These are phyloP conservation scores for Hymenopus coronatus DNA, from an alignment of 2,888 invertebrate genomes.

Conservation along the genomic window DNA sequence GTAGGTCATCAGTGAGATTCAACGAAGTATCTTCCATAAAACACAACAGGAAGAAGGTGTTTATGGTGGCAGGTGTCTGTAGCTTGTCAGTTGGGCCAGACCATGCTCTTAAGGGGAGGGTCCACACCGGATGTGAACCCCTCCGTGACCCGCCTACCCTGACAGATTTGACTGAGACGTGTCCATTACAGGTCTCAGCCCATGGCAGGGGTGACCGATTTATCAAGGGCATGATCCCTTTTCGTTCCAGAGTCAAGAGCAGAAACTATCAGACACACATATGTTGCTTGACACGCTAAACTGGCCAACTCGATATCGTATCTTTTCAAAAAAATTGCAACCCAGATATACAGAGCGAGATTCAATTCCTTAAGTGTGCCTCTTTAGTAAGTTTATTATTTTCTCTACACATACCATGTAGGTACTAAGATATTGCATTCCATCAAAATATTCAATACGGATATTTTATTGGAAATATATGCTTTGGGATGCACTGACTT, in stretches of 20 bases:
- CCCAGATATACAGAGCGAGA: no score
- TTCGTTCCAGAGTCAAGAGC: background rate
- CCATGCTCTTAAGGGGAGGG: background rate
- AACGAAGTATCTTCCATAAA: background rate
- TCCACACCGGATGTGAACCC: background rate
- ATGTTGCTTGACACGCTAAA: background rate
- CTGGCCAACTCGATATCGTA: background rate
- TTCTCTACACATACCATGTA: no score
- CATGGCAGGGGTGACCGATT: background rate
- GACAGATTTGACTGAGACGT: slow-evolving; percentile 11
- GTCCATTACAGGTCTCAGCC: background rate
- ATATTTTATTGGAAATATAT: no score
- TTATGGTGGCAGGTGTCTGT: background rate
- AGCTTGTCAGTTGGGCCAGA: background rate
- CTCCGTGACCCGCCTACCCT: background rate
- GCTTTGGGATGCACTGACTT: no score
- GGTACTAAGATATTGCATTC: no score
- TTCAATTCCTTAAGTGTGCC: no score
- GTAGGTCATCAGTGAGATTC: no score
- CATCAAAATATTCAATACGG: no score
- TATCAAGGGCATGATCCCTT: background rate
- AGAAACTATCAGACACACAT: background rate
- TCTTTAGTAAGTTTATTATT: no score
- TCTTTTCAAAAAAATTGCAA: background rate
- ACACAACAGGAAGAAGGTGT: background rate